phyloP scores from a whole-genome alignment of 2,113 vertebrate species.

The Leptobrachium ailaonicum region DNA sequence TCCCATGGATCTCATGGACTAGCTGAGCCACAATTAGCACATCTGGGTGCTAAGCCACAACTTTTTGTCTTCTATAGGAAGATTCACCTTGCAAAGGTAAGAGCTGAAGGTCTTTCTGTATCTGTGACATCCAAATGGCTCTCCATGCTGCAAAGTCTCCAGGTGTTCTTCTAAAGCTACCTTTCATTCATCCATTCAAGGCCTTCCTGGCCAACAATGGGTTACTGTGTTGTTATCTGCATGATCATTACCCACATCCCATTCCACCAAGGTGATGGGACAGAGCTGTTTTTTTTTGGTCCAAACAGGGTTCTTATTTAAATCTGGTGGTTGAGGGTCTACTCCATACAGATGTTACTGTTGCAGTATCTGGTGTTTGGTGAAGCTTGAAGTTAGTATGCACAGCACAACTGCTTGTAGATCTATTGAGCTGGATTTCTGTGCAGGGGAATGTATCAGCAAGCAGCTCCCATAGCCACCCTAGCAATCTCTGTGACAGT shows the following conservation, averaged over 20 bases:
- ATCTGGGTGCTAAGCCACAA: neutral
- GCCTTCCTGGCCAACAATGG: neutral
- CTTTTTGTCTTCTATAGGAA: slow-evolving; percentile 10
- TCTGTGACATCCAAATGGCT: neutral
- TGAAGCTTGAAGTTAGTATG: slow-evolving; percentile 16
- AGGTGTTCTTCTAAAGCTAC: too few relatives aligned
- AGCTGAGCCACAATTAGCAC: slow-evolving; percentile 1
- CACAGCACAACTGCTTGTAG: neutral
- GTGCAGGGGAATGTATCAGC: slow-evolving; percentile 31
- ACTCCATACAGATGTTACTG: slow-evolving; percentile 1
- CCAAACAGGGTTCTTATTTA: neutral
- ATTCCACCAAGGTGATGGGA: too few relatives aligned
- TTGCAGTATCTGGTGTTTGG: slow-evolving; percentile 9
- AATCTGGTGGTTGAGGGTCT: neutral
- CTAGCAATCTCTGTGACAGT: slow-evolving; percentile 3
- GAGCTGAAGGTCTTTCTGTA: neutral
- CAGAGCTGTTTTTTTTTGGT: neutral
- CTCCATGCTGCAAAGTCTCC: neutral
- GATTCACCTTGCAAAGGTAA: slow-evolving; percentile 41
- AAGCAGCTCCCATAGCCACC: neutral
- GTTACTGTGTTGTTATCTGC: neutral
- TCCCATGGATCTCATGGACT: slow-evolving; percentile 26
- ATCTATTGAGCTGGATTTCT: neutral
- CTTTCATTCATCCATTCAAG: neutral
- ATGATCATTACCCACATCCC: neutral